Percentiles rank a stretch among this genome's conserved stretches.
Conservation (phyloP, 2,113 vertebrate genomes). For the Penelope pileata region DNA sequence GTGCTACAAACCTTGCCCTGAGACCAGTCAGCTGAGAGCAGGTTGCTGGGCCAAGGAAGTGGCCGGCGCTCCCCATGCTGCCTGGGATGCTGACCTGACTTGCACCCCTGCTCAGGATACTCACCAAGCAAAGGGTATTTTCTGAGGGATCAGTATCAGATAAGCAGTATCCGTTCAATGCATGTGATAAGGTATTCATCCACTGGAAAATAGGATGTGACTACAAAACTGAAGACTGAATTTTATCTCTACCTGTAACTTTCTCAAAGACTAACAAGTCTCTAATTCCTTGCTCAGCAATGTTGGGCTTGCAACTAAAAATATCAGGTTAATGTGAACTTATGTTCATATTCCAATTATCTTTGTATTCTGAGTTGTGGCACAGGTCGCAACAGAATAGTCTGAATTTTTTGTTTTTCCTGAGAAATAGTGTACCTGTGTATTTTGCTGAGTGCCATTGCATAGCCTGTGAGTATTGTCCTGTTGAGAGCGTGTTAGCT, state of each 20-base stretch:
- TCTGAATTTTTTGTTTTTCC: not conserved
- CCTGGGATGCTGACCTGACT: not conserved
- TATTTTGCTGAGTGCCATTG: not conserved
- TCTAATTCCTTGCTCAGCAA: not conserved
- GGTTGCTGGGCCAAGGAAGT: not conserved
- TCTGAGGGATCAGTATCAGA: not conserved
- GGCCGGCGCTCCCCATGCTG: not conserved
- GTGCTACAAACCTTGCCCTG: not conserved
- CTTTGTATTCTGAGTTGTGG: not conserved
- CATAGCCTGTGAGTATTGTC: not conserved
- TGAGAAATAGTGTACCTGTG: not conserved
- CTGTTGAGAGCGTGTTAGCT: not conserved
- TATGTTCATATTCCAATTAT: not conserved
- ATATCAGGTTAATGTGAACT: not conserved
- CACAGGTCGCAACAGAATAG: not conserved
- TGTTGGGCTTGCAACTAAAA: not conserved
- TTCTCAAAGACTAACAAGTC: not conserved
- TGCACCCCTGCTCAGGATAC: not conserved
- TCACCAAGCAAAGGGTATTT: accelerated
- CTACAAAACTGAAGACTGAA: not conserved
- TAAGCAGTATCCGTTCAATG: not conserved
- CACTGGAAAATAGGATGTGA: not conserved
- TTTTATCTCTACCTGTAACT: not conserved
- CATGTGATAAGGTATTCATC: not conserved
- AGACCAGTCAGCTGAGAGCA: not conserved